phyloP scores from a whole-genome alignment of 2,113 vertebrate genomes.

The Sigmodon hispidus region DNA sequence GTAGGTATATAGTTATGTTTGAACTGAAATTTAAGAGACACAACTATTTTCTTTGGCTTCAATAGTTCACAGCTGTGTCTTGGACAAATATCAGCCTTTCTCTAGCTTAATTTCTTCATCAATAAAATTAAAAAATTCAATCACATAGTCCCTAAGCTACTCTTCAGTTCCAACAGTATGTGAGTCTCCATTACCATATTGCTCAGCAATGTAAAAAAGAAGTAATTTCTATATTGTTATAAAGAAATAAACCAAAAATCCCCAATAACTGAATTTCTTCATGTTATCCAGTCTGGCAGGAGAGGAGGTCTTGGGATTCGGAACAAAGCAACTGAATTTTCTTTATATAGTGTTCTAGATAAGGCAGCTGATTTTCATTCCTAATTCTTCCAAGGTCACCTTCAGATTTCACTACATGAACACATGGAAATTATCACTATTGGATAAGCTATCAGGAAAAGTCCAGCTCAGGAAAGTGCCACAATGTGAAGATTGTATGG shows the following conservation, averaged over 20 bases:
- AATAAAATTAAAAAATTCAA: slow-evolving; percentile 64
- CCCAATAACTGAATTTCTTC: not conserved
- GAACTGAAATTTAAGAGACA: slow-evolving; percentile 34
- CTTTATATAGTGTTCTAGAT: not conserved
- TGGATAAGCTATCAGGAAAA: slow-evolving; percentile 24
- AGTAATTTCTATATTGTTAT: not conserved
- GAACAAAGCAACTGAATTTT: slow-evolving; percentile 17
- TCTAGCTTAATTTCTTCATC: slow-evolving; percentile 57
- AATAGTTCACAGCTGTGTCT: slow-evolving; percentile 24
- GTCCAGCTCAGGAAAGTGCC: not conserved
- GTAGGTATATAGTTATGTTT: slow-evolving; percentile 6
- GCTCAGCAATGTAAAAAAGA: not conserved
- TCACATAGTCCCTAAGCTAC: slow-evolving; percentile 39
- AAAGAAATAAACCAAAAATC: slow-evolving; percentile 32
- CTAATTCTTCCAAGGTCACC: slow-evolving; percentile 10
- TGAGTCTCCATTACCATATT: slow-evolving; percentile 45
- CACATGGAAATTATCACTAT: not conserved
- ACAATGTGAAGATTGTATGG: not conserved
- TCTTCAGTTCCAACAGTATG: slow-evolving; percentile 44
- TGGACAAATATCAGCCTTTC: slow-evolving; percentile 45
- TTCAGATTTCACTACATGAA: not conserved
- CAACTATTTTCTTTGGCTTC: slow-evolving; percentile 33
- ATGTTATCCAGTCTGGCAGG: not conserved
- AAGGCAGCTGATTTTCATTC: not conserved
- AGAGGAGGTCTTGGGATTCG: slow-evolving; percentile 24